These are phyloP conservation scores for Formicarius rufipectus DNA, from an alignment of 2,113 vertebrate species.

Conservation along the genomic window DNA sequence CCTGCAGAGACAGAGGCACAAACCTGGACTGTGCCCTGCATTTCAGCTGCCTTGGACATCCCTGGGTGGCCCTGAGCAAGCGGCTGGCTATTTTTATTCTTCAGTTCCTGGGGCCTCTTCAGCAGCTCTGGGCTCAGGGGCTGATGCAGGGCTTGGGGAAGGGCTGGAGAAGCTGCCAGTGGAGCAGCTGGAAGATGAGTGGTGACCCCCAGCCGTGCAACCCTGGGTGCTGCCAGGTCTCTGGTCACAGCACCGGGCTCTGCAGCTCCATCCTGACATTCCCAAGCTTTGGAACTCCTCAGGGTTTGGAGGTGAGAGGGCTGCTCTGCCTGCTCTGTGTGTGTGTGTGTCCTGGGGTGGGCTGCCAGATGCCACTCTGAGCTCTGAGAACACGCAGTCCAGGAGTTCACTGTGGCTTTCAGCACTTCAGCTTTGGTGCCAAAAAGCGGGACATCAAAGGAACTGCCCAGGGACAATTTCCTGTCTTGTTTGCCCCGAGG, in stretches of 20 bases:
- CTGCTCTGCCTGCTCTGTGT: not conserved
- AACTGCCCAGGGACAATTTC: no score
- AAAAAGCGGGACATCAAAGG: no score
- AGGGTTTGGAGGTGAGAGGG: not conserved
- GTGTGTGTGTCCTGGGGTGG: accelerated
- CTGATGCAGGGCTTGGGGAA: not conserved
- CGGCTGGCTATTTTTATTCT: not conserved
- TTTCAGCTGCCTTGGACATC: not conserved
- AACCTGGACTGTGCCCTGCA: not conserved
- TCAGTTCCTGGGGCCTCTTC: not conserved
- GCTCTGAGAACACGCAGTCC: not conserved
- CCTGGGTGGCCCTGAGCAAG: not conserved
- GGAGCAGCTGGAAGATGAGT: not conserved
- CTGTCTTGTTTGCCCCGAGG: no score
- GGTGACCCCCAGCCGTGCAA: not conserved
- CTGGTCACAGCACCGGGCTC: not conserved
- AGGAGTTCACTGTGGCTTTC: not conserved
- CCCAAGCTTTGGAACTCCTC: not conserved
- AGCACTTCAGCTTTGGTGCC: not conserved
- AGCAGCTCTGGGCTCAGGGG: not conserved
- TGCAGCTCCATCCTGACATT: not conserved
- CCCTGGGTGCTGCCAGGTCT: accelerated
- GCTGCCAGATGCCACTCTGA: not conserved
- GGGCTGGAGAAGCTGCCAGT: not conserved
- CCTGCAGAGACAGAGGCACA: not conserved